Evolutionary conservation across 1,140 invertebrate genomes (phyloP), one percentile per base, ranked within the genome.

Genomic region (Drosophila orena): DNA sequence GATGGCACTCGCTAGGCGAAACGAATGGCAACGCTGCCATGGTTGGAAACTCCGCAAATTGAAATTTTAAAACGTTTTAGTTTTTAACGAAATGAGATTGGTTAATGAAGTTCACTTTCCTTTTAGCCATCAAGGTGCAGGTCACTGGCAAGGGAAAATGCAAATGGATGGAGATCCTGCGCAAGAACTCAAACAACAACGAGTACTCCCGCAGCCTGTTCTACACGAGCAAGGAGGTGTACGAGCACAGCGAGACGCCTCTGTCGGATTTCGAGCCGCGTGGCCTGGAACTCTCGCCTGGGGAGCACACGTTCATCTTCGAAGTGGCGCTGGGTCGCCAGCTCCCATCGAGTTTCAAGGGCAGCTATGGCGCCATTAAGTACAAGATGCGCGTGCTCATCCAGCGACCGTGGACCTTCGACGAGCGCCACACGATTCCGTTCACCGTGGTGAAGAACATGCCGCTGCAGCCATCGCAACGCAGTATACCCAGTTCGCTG

Each of bases 71-170:
- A 8, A 8, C 8, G 30, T 30, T 30, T 30, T 2, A 30, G 10
- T 30, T 30, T 30, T 8, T 8, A 30, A 10, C 3, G 0, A 30
- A 8, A 10, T 6, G 6, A 27, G 0, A 10, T 37, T 2, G 35
- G 12, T 37, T 12, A 12, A 37, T 38, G 8, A 30, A 10, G 7
- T 27, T 0, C 4, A 27, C 2, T 30, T 3, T 35, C 12, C 1
- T 83, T 59, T 7, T 46, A 92, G 91, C 91, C 0, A 86, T 92
- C 1, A 92, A 92, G 73, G 77, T 92, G 14, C 89, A 92, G 77
- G 88, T 92, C 4, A 91, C 79, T n/a, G 91, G 91, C 35, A 91
- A 92, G 34, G 91, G 91, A 0, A 92, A 92, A 66, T 92, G 91
- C 75, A 91, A 91, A 55, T 92, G 91, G 91, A 89, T 89, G 44